Percentiles rank a stretch among this genome's conserved stretches.
Conservation (phyloP, 2,113 vertebrate genomes). For the Pan troglodytes region DNA sequence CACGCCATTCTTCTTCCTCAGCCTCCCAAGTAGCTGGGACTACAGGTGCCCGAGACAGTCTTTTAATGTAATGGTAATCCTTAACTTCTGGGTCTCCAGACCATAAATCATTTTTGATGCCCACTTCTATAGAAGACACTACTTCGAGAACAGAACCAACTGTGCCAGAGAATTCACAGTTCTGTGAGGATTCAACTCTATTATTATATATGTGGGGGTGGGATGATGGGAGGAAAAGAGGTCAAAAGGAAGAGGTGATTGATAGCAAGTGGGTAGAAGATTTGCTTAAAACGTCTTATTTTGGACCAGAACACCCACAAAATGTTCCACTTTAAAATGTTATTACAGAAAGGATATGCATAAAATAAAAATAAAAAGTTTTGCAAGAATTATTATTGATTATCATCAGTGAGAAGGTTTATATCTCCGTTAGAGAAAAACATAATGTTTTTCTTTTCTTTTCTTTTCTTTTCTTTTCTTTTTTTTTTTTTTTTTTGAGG, state of each 20-base stretch:
- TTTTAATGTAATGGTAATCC: not conserved
- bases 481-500: too few species aligned
- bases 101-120: not conserved
- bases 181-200: not conserved
- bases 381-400: slow-evolving; percentile 38
- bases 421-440: slow-evolving; percentile 8
- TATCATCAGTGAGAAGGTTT: not conserved
- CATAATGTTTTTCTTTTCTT: too few species aligned
- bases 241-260: slow-evolving; percentile 50
- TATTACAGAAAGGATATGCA: not conserved
- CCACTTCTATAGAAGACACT: not conserved
- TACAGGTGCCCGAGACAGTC: not conserved
- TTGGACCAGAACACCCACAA: slow-evolving; percentile 46
- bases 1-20: too few species aligned
- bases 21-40: too few species aligned
- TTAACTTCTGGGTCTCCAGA: not conserved
- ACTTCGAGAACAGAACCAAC: not conserved
- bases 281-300: slow-evolving; percentile 26
- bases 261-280: slow-evolving; percentile 60
- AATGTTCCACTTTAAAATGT: slow-evolving; percentile 41
- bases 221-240: not conserved
- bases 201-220: slow-evolving; percentile 26
- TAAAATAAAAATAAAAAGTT: slow-evolving; percentile 31
- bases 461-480: too few species aligned
- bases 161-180: not conserved